These are phyloP conservation scores for Holacanthus passer DNA, from an alignment of 2,113 vertebrate species.

Conservation along the genomic window DNA sequence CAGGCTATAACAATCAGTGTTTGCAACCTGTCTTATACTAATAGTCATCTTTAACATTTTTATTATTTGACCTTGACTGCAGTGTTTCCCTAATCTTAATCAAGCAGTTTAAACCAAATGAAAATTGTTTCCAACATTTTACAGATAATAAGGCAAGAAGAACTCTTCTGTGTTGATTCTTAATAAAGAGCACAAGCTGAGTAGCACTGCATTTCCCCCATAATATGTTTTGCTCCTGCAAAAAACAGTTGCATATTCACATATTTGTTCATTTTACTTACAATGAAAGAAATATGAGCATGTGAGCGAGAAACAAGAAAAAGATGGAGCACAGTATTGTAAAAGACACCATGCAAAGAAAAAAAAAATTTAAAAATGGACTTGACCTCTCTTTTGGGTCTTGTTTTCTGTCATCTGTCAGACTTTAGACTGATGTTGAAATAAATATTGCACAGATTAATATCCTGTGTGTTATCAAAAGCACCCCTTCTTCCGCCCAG, in stretches of 20 bases:
- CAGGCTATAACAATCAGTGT: too few species aligned
- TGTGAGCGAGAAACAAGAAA: not conserved
- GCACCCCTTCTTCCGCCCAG: not conserved
- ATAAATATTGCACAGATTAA: constrained; percentile 9
- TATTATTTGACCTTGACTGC: too few species aligned
- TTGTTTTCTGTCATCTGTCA: constrained; percentile 17
- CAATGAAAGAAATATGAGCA: not conserved
- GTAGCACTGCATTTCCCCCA: not conserved
- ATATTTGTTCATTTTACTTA: not conserved
- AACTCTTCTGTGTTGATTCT: not conserved
- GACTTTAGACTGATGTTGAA: constrained; percentile 3
- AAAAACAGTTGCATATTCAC: not conserved
- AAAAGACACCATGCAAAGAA: not conserved
- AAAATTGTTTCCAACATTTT: too few species aligned
- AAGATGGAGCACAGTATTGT: not conserved
- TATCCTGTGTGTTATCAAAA: constrained; percentile 9
- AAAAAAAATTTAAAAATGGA: not conserved
- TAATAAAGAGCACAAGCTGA: not conserved
- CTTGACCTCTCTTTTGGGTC: not conserved
- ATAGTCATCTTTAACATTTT: too few species aligned
- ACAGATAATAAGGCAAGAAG: too few species aligned
- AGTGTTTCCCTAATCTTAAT: not conserved
- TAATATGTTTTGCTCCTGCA: not conserved
- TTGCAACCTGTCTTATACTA: too few species aligned
- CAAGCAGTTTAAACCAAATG: not conserved